Evolutionary conservation across 2,797 vertebrate species (phyloP), one percentile per base, ranked within the genome.

Genomic region (Vultur gryphus): DNA sequence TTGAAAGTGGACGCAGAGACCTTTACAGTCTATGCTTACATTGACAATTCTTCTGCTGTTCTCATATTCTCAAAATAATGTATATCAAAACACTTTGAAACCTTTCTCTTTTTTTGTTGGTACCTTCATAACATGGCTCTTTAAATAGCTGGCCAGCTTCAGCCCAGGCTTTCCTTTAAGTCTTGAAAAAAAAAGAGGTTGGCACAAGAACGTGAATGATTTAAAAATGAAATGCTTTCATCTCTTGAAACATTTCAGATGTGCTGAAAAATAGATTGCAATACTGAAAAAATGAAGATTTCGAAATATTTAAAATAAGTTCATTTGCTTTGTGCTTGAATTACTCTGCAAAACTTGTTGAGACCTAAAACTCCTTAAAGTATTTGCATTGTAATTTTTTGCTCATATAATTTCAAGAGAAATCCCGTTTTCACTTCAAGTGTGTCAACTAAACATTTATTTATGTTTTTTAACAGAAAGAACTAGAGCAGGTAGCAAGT

Each of bases 261-360:
- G 15, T 87, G 24, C 48, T 94, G 67, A 92, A 97, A 96, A 95
- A 95, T 87, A 93, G 48, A 92, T 75, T 77, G 44, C 13, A 70
- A 54, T 58, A 87, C 37, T 77, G 26, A 86, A 94, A 95, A 72
- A 76, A 46, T 12, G 11, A 83, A 84, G 19, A 88, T 73, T 87
- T 84, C 25, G 79, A 89, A 95, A 84, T 72, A 88, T 87, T 93
- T 84, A 10, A 84, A 91, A 79, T 58, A 41, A 62, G 17, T 82
- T 84, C 5, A 1, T 57, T 77, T 87, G 66, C 57, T 78, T 78
- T 37, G 35, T 67, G 16, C 48, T 77, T 71, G 64, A 67, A 79
- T 83, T 71, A 59, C 37, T 77, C 67, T 64, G 16, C 21, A 66
- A 87, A 87, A 48, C 20, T 71, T 85, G 11, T 31, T 51, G 62